These are phyloP conservation scores for Amblyraja radiata DNA, from an alignment of 2,797 vertebrate species.

Conservation along the genomic window DNA sequence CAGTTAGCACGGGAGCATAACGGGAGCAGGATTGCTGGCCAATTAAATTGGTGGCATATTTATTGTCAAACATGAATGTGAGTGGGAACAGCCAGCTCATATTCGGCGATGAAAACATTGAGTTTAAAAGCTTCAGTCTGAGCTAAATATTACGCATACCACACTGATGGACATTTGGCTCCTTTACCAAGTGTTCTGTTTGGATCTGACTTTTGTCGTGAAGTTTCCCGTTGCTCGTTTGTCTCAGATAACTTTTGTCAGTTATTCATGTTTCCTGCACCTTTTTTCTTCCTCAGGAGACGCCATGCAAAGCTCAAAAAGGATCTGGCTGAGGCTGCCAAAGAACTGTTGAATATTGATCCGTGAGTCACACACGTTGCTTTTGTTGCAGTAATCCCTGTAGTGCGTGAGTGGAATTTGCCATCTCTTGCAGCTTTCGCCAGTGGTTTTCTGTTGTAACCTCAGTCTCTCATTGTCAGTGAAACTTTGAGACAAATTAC, in stretches of 20 bases:
- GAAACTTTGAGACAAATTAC: background rate
- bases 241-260: background rate
- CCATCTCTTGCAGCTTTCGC: background rate
- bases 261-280: background rate
- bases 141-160: background rate
- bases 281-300: conserved; percentile 57
- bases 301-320: conserved; percentile 90
- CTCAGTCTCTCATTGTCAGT: background rate
- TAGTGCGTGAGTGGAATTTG: background rate
- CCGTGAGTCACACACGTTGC: conserved; percentile 64
- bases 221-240: background rate
- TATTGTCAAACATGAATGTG: background rate
- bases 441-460: background rate
- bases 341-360: conserved; percentile 86
- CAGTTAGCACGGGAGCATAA: background rate
- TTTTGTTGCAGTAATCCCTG: background rate
- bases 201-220: background rate
- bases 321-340: conserved; percentile 89
- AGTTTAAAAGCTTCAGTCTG: background rate
- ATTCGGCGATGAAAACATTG: background rate
- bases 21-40: background rate
- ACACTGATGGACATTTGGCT: background rate
- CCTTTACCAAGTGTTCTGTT: background rate
- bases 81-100: background rate
- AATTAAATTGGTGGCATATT: background rate